Conservation (phyloP, 2,888 invertebrate genomes). For the Trichacis sp. region DNA sequence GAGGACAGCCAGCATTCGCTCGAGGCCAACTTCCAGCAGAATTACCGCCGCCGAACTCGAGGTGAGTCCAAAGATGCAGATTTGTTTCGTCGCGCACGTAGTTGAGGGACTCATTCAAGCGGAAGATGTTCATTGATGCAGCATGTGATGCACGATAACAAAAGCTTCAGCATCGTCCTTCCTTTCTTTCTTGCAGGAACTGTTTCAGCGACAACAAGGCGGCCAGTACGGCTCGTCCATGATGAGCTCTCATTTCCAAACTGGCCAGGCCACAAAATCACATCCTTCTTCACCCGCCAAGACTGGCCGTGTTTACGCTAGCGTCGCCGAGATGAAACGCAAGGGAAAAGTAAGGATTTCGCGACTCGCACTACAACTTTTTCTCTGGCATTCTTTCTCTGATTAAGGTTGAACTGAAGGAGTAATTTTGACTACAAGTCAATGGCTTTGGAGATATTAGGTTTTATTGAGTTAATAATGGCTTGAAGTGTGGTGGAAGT, state of each 20-base stretch:
- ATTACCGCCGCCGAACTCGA: constrained; percentile 93
- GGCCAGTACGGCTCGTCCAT: constrained; percentile 71
- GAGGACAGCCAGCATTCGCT: constrained; percentile 91
- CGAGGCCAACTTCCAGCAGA: constrained; percentile 87
- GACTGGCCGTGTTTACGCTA: constrained; percentile 84
- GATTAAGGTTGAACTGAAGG: no score
- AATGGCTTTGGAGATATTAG: no score
- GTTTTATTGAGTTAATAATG: no score
- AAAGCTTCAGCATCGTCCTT: constrained; percentile 55
- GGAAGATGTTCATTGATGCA: constrained; percentile 34
- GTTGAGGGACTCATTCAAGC: constrained; percentile 7
- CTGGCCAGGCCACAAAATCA: constrained; percentile 71
- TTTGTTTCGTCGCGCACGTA: constrained; percentile 26
- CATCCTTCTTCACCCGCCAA: constrained; percentile 80
- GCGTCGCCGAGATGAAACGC: constrained; percentile 96
- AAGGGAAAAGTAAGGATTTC: constrained; percentile 76
- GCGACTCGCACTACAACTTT: no score
- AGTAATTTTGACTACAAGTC: no score
- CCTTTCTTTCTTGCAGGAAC: constrained; percentile 72
- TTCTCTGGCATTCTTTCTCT: no score
- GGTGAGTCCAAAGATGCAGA: constrained; percentile 48
- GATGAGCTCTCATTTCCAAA: constrained; percentile 83
- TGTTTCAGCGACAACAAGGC: constrained; percentile 89
- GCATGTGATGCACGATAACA: constrained; percentile 47
- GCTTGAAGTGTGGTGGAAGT: no score